phyloP scores from a whole-genome alignment of 2,888 invertebrate species.

The Mesorhabditis belari region DNA sequence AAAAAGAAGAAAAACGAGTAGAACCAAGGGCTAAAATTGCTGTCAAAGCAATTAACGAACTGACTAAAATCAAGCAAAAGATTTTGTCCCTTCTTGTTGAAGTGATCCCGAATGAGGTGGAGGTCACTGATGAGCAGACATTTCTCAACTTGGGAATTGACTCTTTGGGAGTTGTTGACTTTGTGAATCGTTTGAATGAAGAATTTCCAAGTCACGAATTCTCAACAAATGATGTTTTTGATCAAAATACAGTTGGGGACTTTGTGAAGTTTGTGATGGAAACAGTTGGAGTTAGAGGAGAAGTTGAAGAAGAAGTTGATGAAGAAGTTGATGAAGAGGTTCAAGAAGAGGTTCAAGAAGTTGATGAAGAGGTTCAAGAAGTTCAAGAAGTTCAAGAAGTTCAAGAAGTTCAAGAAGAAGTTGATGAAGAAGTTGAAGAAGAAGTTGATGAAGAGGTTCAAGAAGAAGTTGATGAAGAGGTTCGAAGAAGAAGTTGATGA shows the following conservation, averaged over 20 bases:
- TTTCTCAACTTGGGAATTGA: conserved; percentile 47
- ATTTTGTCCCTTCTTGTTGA: conserved; percentile 44
- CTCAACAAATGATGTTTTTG: conserved; percentile 30
- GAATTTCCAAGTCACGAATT: conserved; percentile 19
- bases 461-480: too few relatives aligned
- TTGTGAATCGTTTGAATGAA: conserved; percentile 34
- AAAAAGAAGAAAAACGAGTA: too few relatives aligned
- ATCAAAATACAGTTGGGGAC: conserved; percentile 30
- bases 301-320: too few relatives aligned
- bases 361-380: background rate
- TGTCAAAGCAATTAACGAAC: background rate
- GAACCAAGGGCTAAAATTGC: too few relatives aligned
- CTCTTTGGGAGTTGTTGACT: conserved; percentile 41
- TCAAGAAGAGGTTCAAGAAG: background rate
- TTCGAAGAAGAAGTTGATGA: too few relatives aligned
- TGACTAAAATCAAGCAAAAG: conserved; percentile 16
- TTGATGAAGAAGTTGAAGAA: too few relatives aligned
- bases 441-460: too few relatives aligned
- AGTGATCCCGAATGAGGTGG: background rate
- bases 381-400: too few relatives aligned
- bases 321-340: too few relatives aligned
- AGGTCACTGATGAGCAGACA: conserved; percentile 3
- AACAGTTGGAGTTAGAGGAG: background rate
- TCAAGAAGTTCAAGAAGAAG: too few relatives aligned
- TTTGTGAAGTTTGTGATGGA: conserved; percentile 13